phyloP scores from a whole-genome alignment of 1,140 invertebrate genomes.

The Drosophila watanabei region DNA sequence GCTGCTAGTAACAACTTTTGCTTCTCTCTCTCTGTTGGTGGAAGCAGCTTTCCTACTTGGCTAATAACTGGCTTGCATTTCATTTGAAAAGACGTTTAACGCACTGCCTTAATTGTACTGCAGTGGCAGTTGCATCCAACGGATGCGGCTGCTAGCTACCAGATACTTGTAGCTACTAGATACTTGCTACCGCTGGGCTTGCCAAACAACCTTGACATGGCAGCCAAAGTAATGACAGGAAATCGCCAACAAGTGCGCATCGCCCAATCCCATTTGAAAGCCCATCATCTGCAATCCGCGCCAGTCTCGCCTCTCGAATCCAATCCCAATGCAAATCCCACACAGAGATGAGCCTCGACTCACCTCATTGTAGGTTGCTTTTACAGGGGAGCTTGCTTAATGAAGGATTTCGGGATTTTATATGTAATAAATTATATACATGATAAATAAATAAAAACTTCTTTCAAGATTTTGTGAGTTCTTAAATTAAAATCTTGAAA shows the following conservation, averaged over 20 bases:
- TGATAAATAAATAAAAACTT: too few species aligned
- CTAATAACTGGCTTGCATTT: slow-evolving; percentile 78
- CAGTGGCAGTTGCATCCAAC: slow-evolving; percentile 45
- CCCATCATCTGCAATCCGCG: slow-evolving; percentile 24
- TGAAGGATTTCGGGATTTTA: background rate
- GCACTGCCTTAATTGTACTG: slow-evolving; percentile 66
- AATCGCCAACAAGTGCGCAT: slow-evolving; percentile 75
- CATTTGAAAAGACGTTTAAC: slow-evolving; percentile 79
- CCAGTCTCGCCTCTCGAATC: slow-evolving; percentile 5
- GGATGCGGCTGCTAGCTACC: slow-evolving; percentile 31
- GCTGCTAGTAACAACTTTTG: slow-evolving; percentile 49
- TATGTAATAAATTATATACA: too few species aligned
- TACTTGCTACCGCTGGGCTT: slow-evolving; percentile 57
- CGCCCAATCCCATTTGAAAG: slow-evolving; percentile 24
- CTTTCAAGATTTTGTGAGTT: too few species aligned
- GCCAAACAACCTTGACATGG: slow-evolving; percentile 79
- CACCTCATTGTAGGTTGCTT: slow-evolving; percentile 28
- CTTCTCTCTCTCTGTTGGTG: slow-evolving; percentile 20
- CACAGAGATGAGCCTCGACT: slow-evolving; percentile 45
- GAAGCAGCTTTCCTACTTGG: slow-evolving; percentile 63
- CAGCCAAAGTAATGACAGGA: slow-evolving; percentile 77
- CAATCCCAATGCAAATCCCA: slow-evolving; percentile 32
- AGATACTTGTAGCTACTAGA: background rate
- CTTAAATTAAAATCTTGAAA: too few species aligned
- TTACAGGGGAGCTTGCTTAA: background rate